Evolutionary conservation across 2,113 vertebrate species (phyloP).

Genomic region (Gobio gobio): DNA sequence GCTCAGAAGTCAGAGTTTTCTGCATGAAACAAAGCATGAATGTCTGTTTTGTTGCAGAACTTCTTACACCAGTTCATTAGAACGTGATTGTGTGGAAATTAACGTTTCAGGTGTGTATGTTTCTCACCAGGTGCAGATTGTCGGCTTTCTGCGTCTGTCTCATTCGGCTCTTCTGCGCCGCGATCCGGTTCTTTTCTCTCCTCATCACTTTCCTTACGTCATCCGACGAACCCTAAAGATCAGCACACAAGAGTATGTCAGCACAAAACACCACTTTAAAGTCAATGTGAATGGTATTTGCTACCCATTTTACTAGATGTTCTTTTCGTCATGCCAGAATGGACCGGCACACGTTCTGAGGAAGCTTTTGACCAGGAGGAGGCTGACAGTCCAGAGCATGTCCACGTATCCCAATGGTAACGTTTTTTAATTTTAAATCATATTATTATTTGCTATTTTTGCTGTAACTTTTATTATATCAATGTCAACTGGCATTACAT

Average conservation of each 20-base stretch:
- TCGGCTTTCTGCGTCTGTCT: slow-evolving; percentile 97
- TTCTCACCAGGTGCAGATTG: slow-evolving; percentile 93
- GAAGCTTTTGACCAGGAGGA: background rate
- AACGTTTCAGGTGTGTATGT: background rate
- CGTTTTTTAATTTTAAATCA: no score
- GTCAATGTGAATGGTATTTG: background rate
- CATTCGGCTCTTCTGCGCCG: slow-evolving; percentile 96
- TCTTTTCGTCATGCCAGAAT: background rate
- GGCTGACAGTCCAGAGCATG: background rate
- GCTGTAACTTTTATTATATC: no score
- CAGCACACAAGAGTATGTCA: slow-evolving; percentile 38
- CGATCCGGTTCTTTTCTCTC: slow-evolving; percentile 95
- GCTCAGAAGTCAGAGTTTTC: background rate
- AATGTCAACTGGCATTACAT: background rate
- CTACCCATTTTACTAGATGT: background rate
- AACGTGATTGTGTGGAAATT: background rate
- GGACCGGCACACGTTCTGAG: background rate
- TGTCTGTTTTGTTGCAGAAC: slow-evolving; percentile 1
- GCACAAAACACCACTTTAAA: background rate
- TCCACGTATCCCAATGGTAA: background rate
- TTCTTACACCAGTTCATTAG: no score
- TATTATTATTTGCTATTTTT: no score
- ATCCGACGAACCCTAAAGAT: slow-evolving; percentile 86
- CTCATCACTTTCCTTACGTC: slow-evolving; percentile 92
- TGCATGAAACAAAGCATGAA: background rate